phyloP scores from a whole-genome alignment of 2,888 invertebrate genomes.

The Agrotis clavis region DNA sequence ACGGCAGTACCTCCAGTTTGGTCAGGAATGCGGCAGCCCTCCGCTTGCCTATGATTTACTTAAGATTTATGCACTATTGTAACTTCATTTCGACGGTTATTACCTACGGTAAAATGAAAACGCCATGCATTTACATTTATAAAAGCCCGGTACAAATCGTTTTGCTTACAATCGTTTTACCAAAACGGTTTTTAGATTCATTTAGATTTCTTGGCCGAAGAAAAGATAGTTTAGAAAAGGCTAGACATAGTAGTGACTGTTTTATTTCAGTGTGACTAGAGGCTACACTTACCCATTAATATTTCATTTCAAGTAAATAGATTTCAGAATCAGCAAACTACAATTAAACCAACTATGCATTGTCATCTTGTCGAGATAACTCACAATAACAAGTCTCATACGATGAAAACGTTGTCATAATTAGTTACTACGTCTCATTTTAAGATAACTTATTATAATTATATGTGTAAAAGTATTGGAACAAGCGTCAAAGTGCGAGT shows the following conservation, averaged over 20 bases:
- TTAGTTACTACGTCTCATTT: constrained; percentile 9
- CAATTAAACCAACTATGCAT: constrained; percentile 6
- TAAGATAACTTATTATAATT: constrained; percentile 16
- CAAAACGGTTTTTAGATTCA: neutral
- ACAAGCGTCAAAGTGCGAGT: constrained; percentile 47
- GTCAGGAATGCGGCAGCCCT: constrained; percentile 30
- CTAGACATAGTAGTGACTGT: too few relatives aligned
- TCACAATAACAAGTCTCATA: constrained; percentile 3
- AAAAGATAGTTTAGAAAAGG: too few relatives aligned
- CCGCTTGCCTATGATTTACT: constrained; percentile 22
- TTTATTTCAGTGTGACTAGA: neutral
- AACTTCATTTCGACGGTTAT: constrained; percentile 17
- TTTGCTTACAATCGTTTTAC: neutral
- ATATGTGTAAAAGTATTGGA: constrained; percentile 30
- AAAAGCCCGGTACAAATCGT: neutral
- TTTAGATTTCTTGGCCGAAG: neutral
- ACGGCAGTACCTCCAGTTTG: constrained; percentile 13
- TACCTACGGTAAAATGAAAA: neutral
- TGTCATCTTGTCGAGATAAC: constrained; percentile 5
- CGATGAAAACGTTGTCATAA: constrained; percentile 9
- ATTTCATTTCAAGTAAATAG: too few relatives aligned
- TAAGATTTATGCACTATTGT: constrained; percentile 47
- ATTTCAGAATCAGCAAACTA: neutral
- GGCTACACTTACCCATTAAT: neutral
- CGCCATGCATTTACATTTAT: neutral